Conservation (phyloP, 2,888 invertebrate genomes). For the Eupithecia insigniata region DNA sequence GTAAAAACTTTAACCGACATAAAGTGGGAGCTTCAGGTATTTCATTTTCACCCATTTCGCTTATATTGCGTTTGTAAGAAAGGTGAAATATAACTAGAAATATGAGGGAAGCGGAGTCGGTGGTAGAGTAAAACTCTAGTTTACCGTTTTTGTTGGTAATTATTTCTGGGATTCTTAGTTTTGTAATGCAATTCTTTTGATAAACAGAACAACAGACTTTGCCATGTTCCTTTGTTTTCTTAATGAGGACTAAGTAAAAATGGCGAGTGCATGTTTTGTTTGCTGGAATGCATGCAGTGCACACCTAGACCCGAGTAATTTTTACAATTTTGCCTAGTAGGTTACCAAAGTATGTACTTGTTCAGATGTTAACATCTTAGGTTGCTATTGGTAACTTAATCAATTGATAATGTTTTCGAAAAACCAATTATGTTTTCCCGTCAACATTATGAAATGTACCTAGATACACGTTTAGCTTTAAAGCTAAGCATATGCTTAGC, state of each 20-base stretch:
- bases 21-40: conserved; percentile 23
- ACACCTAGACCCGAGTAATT: not conserved
- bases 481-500: not conserved
- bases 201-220: conserved; percentile 1
- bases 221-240: not conserved
- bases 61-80: conserved; percentile 31
- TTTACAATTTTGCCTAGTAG: not conserved
- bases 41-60: conserved; percentile 29
- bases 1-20: conserved; percentile 32
- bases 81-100: conserved; percentile 21
- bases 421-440: not conserved
- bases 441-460: not conserved
- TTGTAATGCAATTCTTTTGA: not conserved
- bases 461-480: not conserved
- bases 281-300: not conserved
- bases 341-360: not conserved
- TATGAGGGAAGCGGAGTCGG: not conserved
- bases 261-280: conserved; percentile 1
- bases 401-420: not conserved
- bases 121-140: not conserved
- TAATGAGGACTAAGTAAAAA: conserved; percentile 1
- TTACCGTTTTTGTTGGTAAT: not conserved
- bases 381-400: not conserved
- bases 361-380: not conserved
- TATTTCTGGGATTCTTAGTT: not conserved